Base-by-base conservation (phyloP, 2,797 vertebrate species). In the Clarias platycephalus region DNA sequence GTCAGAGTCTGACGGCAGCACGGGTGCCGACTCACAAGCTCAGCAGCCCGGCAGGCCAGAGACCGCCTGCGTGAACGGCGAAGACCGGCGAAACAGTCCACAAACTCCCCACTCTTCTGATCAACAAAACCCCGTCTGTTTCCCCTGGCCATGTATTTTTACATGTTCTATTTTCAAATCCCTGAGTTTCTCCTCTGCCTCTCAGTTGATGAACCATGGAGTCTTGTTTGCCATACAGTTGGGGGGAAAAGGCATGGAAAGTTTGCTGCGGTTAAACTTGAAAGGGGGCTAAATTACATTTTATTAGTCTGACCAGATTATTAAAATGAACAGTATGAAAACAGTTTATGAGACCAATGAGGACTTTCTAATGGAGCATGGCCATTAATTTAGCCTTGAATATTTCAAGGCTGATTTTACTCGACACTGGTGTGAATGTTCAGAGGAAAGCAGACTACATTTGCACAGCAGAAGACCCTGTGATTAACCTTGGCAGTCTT, bases 121-220 rank as follows among this genome's bases (percentile, higher is more conserved):
- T 91, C 91, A 92, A 94, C 93, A 93, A 92, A 93, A 91, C 91
- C 89, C 86, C 86, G 93, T 90, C 92, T 93, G 94, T 92, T 92
- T 92, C 90, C 85, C 90, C 83, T 79, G 84, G 87, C 86, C 88
- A 88, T 91, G 90, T 93, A 94, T 94, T 94, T 94, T 92, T 93
- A 91, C 89, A 91, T 86, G 82, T 88, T 92, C 91, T 93, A 94
- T 93, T 95, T 93, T 91, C 88, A 93, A 93, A 92, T 89, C 86
- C 89, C 82, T 75, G 83, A 85, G 80, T 87, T 81, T 88, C 85
- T 86, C 72, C 76, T 88, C 90, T 92, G 34, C 58, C 77, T 71
- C 83, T 66, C 82, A 31, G 72, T 85, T 81, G 53, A 80, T 89
- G 86, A 89, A 90, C 88, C 89, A 67, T 86, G 81, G 87, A 92